Evolutionary conservation across 2,888 invertebrate genomes (phyloP).

Genomic region (Apomyelois bistriatella): DNA sequence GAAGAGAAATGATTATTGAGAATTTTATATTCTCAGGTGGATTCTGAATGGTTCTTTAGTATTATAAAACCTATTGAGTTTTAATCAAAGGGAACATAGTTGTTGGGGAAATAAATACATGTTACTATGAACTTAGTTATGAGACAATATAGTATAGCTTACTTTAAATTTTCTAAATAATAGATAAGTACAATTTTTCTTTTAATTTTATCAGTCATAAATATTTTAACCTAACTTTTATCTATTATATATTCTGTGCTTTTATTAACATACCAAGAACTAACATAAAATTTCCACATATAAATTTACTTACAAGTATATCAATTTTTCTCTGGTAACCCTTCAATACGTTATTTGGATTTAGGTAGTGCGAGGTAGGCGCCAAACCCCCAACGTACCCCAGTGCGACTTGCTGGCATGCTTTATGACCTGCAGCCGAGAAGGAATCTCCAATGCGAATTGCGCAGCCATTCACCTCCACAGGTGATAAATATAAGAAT

Average conservation of each 20-base stretch:
- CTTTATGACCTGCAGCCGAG: constrained; percentile 50
- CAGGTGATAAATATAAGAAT: constrained; percentile 42
- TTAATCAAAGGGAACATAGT: no score
- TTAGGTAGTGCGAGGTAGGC: constrained; percentile 5
- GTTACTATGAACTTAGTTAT: no score
- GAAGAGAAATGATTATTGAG: no score
- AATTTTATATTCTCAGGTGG: no score
- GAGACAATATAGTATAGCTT: no score
- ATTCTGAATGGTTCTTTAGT: no score
- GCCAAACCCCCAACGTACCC: constrained; percentile 2
- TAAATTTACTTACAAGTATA: background rate
- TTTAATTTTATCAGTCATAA: no score
- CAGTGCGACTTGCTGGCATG: constrained; percentile 26
- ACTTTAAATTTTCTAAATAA: no score
- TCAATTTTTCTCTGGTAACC: background rate
- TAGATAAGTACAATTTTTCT: no score
- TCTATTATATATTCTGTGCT: background rate
- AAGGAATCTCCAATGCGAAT: constrained; percentile 50
- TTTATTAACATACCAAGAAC: background rate
- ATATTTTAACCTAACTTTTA: background rate
- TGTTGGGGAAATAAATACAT: no score
- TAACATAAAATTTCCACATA: background rate
- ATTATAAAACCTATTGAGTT: no score
- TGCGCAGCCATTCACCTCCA: constrained; percentile 43
- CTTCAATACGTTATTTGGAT: background rate